A percentile compares a stretch with the other conserved stretches of the same genome.
Conservation (phyloP, 1,140 invertebrate genomes). For the Paracyclopina nana region DNA sequence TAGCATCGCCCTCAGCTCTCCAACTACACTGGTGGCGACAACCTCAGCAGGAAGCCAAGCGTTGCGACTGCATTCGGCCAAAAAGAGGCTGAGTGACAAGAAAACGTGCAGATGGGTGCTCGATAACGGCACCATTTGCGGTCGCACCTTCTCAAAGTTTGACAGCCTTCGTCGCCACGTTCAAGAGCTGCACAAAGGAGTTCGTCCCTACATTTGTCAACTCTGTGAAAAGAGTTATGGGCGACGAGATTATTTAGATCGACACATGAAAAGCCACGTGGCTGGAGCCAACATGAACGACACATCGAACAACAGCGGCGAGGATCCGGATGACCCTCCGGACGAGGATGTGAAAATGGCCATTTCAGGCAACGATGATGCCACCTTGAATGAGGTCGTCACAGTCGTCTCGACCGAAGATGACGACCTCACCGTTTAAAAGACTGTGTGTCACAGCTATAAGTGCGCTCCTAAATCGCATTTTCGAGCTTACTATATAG, state of each 20-base stretch:
- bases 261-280: conserved; percentile 7
- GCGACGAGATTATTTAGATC: conserved; percentile 4
- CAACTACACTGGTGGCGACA: not conserved
- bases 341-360: too few relatives aligned
- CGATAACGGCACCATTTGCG: conserved; percentile 11
- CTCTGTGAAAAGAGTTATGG: conserved; percentile 12
- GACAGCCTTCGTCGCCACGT: conserved; percentile 3
- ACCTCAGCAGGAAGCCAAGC: not conserved
- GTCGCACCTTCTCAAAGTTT: conserved; percentile 11
- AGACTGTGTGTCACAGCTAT: too few relatives aligned
- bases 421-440: too few relatives aligned
- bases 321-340: not conserved
- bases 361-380: too few relatives aligned
- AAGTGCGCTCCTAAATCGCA: too few relatives aligned
- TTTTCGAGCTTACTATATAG: too few relatives aligned
- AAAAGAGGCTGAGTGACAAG: too few relatives aligned
- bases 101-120: conserved; percentile 11
- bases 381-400: too few relatives aligned
- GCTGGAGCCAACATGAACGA: not conserved
- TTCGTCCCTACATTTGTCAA: conserved; percentile 7
- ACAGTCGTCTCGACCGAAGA: too few relatives aligned
- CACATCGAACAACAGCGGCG: not conserved
- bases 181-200: conserved; percentile 8
- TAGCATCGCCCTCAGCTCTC: too few relatives aligned
- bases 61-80: too few relatives aligned